Evolutionary conservation across 2,888 invertebrate genomes (phyloP).

Genomic region (Standfussiana lucernea): DNA sequence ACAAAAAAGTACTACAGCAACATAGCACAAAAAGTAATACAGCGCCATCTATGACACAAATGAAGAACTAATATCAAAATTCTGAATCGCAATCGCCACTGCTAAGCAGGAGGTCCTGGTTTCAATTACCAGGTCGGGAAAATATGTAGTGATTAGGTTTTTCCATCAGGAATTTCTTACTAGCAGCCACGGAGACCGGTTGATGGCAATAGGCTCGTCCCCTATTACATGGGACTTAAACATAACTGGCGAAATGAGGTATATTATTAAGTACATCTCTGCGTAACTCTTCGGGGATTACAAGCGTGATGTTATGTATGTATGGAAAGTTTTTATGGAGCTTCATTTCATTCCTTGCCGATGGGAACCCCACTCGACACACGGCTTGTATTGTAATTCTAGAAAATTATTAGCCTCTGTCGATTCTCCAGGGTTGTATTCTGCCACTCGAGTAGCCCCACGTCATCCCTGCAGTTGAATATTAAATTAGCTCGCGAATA

Average conservation of each 20-base stretch:
- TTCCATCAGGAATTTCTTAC: too few species aligned
- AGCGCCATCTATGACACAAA: not conserved
- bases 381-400: slow-evolving; percentile 25
- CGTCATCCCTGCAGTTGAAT: slow-evolving; percentile 47
- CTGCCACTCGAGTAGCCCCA: slow-evolving; percentile 18
- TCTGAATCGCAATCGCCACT: too few species aligned
- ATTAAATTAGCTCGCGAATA: slow-evolving; percentile 40
- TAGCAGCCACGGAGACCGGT: too few species aligned
- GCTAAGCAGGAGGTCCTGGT: too few species aligned
- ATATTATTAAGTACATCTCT: too few species aligned
- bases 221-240: too few species aligned
- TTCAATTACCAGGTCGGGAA: too few species aligned
- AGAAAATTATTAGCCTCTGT: slow-evolving; percentile 33
- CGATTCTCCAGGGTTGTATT: not conserved
- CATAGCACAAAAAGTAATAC: not conserved
- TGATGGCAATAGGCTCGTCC: too few species aligned
- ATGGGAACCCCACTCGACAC: not conserved
- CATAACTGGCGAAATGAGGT: too few species aligned
- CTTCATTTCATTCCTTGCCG: not conserved
- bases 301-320: too few species aligned
- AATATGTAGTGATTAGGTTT: too few species aligned
- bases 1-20: not conserved
- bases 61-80: not conserved
- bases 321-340: not conserved
- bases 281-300: too few species aligned